Percentiles rank a stretch among this genome's conserved stretches.
phyloP scores from a whole-genome alignment of 2,113 vertebrate species.

The Pseudolaguvia tuberculata region DNA sequence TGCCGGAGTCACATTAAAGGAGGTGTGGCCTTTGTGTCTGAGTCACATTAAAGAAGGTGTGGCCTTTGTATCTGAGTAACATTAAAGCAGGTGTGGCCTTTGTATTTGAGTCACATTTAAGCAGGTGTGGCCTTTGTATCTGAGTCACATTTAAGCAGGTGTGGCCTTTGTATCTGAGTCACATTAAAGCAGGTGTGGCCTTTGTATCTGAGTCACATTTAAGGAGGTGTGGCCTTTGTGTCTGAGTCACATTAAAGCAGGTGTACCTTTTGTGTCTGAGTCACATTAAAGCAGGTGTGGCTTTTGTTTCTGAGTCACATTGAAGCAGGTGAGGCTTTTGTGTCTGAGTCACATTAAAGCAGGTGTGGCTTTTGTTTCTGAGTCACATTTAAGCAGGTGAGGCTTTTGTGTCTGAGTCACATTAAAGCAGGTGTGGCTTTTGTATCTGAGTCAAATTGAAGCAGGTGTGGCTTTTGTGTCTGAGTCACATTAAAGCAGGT shows the following conservation, averaged over 20 bases:
- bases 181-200: too few relatives aligned
- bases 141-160: neutral
- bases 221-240: neutral
- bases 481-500: neutral
- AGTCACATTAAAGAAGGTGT: neutral
- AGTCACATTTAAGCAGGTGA: neutral
- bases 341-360: neutral
- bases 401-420: neutral
- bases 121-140: neutral
- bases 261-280: neutral
- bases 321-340: neutral
- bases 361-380: neutral
- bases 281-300: neutral
- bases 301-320: neutral
- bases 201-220: neutral
- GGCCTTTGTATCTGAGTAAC: neutral
- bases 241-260: neutral
- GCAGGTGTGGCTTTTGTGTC: neutral
- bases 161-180: neutral
- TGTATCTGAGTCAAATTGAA: neutral
- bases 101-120: too few relatives aligned
- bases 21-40: neutral
- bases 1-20: neutral
- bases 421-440: neutral
- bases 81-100: neutral